Percentiles rank a stretch among this genome's conserved stretches.
phyloP scores from a whole-genome alignment of 2,888 invertebrate species.

The Ornithoptera priamus region DNA sequence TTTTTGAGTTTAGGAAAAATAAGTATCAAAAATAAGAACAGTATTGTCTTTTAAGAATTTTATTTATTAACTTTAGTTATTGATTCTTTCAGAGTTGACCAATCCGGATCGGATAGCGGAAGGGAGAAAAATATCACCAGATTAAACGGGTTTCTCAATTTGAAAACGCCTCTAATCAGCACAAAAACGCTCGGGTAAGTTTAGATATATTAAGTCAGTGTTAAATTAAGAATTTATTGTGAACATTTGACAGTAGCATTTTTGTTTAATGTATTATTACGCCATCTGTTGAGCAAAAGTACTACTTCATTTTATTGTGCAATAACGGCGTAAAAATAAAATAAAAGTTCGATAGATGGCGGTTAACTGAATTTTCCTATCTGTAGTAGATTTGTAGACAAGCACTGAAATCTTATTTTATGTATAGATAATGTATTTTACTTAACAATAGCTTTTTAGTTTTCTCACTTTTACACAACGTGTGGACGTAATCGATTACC shows the following conservation, averaged over 20 bases:
- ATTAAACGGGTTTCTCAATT: conserved; percentile 83
- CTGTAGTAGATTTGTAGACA: too few species aligned
- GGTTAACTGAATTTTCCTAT: not conserved
- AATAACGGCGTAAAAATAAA: not conserved
- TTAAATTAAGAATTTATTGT: not conserved
- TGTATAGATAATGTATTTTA: too few species aligned
- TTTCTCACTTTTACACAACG: too few species aligned
- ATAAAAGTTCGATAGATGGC: not conserved
- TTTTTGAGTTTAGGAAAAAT: too few species aligned
- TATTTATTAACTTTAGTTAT: not conserved
- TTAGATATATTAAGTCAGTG: not conserved
- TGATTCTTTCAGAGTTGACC: conserved; percentile 57
- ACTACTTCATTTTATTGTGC: not conserved
- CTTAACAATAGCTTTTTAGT: too few species aligned
- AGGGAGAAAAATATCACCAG: conserved; percentile 78
- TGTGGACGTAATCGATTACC: too few species aligned
- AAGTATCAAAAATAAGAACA: too few species aligned
- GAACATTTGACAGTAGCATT: not conserved
- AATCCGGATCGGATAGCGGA: conserved; percentile 54
- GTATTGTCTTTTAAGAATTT: too few species aligned
- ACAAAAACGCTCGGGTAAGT: conserved; percentile 88
- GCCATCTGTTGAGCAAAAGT: not conserved
- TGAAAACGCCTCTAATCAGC: conserved; percentile 87
- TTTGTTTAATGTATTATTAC: not conserved
- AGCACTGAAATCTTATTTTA: too few species aligned